phyloP scores from a whole-genome alignment of 2,888 invertebrate genomes.

The Eumacrocentrus americanus region DNA sequence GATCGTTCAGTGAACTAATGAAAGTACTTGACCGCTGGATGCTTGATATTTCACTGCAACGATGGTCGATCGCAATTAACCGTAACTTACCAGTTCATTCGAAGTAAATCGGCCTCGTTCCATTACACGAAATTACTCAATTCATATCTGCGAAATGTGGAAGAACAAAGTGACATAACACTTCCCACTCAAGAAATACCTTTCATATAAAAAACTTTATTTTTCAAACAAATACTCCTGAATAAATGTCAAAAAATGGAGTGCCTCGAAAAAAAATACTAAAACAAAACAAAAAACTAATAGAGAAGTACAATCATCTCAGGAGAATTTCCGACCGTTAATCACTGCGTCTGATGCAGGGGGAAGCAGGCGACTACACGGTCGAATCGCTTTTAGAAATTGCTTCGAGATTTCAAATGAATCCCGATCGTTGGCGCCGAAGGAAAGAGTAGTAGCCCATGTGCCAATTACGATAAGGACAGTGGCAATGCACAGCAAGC shows the following conservation, averaged over 20 bases:
- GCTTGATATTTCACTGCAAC: conserved; percentile 31
- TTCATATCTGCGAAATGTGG: too few relatives aligned
- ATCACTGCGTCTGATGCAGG: conserved; percentile 11
- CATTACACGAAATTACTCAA: conserved; percentile 44
- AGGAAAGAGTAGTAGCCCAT: background rate
- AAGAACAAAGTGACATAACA: too few relatives aligned
- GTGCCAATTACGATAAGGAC: conserved; percentile 7
- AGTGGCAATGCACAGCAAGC: too few relatives aligned
- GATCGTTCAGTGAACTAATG: background rate
- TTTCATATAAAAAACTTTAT: too few relatives aligned
- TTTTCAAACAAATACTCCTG: too few relatives aligned
- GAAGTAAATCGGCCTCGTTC: conserved; percentile 36
- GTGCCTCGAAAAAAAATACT: too few relatives aligned
- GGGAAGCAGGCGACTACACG: background rate
- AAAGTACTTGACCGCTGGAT: background rate
- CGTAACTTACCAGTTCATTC: conserved; percentile 33
- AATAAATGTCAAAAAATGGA: too few relatives aligned
- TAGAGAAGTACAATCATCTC: conserved; percentile 9
- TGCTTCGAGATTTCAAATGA: conserved; percentile 14
- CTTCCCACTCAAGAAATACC: too few relatives aligned
- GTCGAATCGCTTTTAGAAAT: conserved; percentile 17
- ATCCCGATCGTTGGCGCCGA: conserved; percentile 4
- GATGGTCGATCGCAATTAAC: conserved; percentile 3
- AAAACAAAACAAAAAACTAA: too few relatives aligned
- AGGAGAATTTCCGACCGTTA: conserved; percentile 16